phyloP scores from a whole-genome alignment of 2,888 invertebrate species.

The Pherbina coryleti region DNA sequence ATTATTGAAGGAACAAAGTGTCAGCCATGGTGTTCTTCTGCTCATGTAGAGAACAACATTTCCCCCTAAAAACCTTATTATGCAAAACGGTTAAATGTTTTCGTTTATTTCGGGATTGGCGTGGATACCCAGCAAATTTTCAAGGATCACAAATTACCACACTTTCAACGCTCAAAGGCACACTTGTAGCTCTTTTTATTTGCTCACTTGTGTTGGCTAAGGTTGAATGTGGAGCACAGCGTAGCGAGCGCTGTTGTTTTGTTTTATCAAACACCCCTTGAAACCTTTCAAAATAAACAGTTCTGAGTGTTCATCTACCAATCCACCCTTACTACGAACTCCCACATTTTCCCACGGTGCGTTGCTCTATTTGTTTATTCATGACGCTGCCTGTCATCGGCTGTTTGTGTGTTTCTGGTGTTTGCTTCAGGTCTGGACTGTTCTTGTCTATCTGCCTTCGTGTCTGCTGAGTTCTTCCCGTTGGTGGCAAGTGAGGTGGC shows the following conservation, averaged over 20 bases:
- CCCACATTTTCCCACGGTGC: not conserved
- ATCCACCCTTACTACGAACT: not conserved
- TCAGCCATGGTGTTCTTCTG: too few species aligned
- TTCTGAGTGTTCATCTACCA: too few species aligned
- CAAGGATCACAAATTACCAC: not conserved
- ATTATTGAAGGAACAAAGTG: not conserved
- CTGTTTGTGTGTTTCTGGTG: not conserved
- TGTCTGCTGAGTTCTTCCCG: not conserved
- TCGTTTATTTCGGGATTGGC: not conserved
- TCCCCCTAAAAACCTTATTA: not conserved
- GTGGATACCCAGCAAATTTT: not conserved
- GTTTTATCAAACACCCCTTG: not conserved
- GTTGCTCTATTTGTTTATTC: constrained; percentile 11
- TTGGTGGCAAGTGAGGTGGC: not conserved
- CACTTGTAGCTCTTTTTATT: not conserved
- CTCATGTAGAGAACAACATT: not conserved
- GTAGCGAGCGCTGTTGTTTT: not conserved
- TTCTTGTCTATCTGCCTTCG: not conserved
- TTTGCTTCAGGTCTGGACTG: not conserved
- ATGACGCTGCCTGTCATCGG: not conserved
- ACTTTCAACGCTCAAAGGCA: not conserved
- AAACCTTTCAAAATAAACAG: not conserved
- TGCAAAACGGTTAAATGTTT: constrained; percentile 10
- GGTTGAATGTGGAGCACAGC: not conserved
- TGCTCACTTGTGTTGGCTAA: not conserved